phyloP scores from a whole-genome alignment of 2,113 vertebrate genomes.

The Canis aureus region DNA sequence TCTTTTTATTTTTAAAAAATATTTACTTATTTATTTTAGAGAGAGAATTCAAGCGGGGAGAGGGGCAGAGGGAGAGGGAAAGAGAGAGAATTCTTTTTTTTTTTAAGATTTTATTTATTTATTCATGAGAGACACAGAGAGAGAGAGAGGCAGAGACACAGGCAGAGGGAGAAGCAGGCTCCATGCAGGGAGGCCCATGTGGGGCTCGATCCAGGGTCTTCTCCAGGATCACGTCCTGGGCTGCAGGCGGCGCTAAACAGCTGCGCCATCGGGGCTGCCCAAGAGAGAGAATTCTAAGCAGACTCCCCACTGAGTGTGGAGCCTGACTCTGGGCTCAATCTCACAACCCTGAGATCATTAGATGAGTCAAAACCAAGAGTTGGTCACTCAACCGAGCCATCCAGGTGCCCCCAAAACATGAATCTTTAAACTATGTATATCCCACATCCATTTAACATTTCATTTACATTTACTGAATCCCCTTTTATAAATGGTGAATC shows the following conservation, averaged over 20 bases:
- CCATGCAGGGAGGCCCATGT: too few species aligned
- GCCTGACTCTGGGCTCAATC: background rate
- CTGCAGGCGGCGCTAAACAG: too few species aligned
- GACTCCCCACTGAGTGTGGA: background rate
- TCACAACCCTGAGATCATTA: background rate
- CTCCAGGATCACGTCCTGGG: too few species aligned
- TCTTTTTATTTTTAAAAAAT: background rate
- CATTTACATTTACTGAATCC: constrained; percentile 25
- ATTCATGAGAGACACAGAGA: too few species aligned
- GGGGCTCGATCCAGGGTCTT: too few species aligned
- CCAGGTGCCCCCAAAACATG: background rate
- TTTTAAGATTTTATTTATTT: too few species aligned
- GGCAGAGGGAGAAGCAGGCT: too few species aligned
- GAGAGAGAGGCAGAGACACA: too few species aligned
- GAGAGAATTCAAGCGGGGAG: background rate
- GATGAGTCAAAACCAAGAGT: background rate
- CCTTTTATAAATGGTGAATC: background rate
- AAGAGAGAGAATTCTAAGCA: background rate
- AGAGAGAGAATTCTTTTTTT: background rate
- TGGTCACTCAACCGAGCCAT: background rate
- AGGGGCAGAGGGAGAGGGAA: background rate
- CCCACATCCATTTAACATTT: background rate
- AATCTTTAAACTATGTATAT: background rate
- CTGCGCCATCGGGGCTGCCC: too few species aligned
- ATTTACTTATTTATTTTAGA: background rate